Conservation (phyloP, 2,113 vertebrate species). For the Hippopotamus amphibius region DNA sequence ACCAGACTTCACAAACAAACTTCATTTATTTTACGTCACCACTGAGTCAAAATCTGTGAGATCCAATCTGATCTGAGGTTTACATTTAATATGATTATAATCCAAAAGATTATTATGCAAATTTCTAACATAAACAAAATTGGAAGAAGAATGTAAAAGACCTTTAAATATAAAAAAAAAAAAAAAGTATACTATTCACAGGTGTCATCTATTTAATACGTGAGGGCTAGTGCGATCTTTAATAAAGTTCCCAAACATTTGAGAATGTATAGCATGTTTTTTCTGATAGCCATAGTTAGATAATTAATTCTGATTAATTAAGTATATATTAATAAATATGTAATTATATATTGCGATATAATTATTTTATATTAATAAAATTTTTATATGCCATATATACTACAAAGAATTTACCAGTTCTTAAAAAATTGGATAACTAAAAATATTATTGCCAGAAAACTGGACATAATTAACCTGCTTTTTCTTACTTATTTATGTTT, state of each 20-base stretch:
- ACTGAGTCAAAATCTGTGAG: constrained; percentile 39
- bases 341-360: not conserved
- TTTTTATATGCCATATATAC: not conserved
- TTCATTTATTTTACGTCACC: not conserved
- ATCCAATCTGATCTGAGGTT: constrained; percentile 12
- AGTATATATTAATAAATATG: not conserved
- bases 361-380: not conserved
- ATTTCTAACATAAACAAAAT: constrained; percentile 18
- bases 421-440: constrained; percentile 3
- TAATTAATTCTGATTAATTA: not conserved
- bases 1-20: not conserved
- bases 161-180: not conserved
- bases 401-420: not conserved
- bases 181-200: not conserved
- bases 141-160: not conserved
- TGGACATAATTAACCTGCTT: not conserved
- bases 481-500: not conserved
- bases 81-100: not conserved
- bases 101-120: not conserved
- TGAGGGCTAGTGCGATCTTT: not conserved
- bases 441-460: constrained; percentile 39
- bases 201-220: not conserved
- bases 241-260: not conserved
- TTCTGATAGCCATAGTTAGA: not conserved
- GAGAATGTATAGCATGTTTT: not conserved